phyloP scores from a whole-genome alignment of 2,113 vertebrate genomes.

The Callocephalon fimbriatum region DNA sequence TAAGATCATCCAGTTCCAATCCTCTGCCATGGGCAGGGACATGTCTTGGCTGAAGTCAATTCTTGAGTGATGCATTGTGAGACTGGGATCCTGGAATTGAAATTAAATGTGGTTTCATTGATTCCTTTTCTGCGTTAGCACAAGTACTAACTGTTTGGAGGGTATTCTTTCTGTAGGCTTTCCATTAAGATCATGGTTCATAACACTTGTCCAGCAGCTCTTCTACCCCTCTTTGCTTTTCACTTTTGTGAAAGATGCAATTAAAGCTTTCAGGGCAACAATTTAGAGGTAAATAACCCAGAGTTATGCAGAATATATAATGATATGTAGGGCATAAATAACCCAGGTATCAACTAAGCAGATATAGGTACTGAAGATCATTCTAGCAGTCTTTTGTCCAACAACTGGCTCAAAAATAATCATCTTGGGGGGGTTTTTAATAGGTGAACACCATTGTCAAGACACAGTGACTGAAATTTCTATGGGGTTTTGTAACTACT shows the following conservation, averaged over 20 bases:
- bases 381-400: not conserved
- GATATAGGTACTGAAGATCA: not conserved
- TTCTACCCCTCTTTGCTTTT: not conserved
- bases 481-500: not conserved
- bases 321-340: not conserved
- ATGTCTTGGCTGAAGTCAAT: not conserved
- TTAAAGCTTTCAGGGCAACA: not conserved
- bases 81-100: not conserved
- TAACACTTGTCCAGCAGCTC: not conserved
- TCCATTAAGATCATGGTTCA: not conserved
- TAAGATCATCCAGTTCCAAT: not conserved
- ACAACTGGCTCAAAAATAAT: not conserved
- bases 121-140: not conserved
- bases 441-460: not conserved
- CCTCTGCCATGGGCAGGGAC: not conserved
- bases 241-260: not conserved
- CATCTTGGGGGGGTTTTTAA: no score
- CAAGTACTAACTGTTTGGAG: not conserved
- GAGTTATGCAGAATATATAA: not conserved
- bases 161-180: not conserved
- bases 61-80: not conserved
- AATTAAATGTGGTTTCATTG: not conserved
- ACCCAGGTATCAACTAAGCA: not conserved
- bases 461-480: not conserved
- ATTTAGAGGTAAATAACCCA: not conserved